Evolutionary conservation across 2,888 invertebrate genomes (phyloP).

Genomic region (Rapana venosa): DNA sequence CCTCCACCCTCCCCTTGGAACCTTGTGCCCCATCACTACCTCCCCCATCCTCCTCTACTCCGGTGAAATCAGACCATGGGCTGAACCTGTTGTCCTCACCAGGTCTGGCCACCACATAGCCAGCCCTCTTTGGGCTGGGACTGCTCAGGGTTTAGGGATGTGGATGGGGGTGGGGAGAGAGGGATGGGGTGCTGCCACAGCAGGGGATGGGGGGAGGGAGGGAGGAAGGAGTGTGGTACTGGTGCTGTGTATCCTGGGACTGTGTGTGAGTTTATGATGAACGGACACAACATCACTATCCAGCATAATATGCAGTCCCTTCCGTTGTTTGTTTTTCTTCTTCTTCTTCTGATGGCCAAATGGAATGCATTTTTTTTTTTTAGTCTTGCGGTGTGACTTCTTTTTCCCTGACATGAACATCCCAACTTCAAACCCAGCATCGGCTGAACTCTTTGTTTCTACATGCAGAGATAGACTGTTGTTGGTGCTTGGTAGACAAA

Average conservation of each 20-base stretch:
- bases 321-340: background rate
- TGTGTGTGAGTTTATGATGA: background rate
- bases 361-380: background rate
- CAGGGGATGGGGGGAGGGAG: background rate
- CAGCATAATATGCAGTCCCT: slow-evolving; percentile 38
- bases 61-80: background rate
- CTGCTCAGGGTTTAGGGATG: background rate
- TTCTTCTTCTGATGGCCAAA: no score
- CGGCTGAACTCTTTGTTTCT: background rate
- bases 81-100: background rate
- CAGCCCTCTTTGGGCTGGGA: background rate
- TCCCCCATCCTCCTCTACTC: background rate
- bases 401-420: background rate
- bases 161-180: background rate
- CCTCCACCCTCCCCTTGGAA: background rate
- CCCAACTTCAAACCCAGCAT: background rate
- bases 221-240: background rate
- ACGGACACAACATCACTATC: background rate
- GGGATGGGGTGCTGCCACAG: background rate
- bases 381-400: no score
- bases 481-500: no score
- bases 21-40: background rate
- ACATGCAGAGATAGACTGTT: no score
- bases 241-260: background rate
- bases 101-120: background rate